Conservation (phyloP, 2,113 vertebrate species). For the Takifugu flavidus region DNA sequence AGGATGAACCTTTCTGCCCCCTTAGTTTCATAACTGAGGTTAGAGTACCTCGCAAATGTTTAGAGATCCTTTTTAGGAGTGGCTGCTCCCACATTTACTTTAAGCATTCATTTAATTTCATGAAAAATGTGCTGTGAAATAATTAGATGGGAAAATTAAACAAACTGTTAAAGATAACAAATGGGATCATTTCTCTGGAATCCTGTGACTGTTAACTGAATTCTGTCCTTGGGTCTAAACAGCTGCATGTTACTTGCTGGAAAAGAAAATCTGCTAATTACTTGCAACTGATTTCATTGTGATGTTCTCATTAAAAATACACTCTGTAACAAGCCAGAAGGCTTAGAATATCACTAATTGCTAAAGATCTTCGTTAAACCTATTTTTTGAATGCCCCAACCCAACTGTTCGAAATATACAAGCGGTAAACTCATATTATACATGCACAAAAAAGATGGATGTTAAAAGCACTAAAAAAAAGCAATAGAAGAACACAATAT, state of each 20-base stretch:
- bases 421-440: no score
- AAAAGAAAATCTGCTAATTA: not conserved
- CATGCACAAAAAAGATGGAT: no score
- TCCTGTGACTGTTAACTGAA: not conserved
- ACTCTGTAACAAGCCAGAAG: no score
- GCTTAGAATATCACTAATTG: no score
- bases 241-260: not conserved
- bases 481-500: no score
- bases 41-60: slow-evolving; percentile 8
- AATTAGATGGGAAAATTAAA: slow-evolving; percentile 5
- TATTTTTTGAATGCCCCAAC: no score
- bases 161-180: not conserved
- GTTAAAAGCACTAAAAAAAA: no score
- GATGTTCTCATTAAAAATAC: no score
- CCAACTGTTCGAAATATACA: no score
- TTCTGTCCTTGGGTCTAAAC: not conserved
- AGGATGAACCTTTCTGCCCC: slow-evolving; percentile 1
- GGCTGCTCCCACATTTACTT: slow-evolving; percentile 5
- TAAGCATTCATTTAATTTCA: not conserved
- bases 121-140: not conserved
- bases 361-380: no score
- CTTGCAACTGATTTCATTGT: no score
- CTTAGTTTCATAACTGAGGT: slow-evolving; percentile 6
- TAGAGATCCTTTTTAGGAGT: slow-evolving; percentile 12
- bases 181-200: not conserved